Evolutionary conservation across 2,888 invertebrate species (phyloP).

Genomic region (Acronicta psi): DNA sequence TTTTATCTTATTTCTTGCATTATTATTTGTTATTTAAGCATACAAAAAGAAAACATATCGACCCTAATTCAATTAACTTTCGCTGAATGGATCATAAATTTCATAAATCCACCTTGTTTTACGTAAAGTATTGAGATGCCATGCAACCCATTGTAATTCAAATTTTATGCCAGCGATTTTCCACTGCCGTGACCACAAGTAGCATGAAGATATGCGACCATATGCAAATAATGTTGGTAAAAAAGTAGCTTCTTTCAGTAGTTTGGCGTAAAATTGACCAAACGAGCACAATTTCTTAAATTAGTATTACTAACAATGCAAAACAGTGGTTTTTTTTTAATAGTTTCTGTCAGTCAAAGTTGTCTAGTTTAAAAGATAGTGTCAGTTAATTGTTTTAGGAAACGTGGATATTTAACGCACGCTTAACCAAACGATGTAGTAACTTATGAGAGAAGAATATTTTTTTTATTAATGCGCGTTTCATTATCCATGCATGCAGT

Average conservation of each 20-base stretch:
- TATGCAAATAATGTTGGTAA: constrained; percentile 29
- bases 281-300: constrained; percentile 35
- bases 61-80: constrained; percentile 43
- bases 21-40: too few relatives aligned
- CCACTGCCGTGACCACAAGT: constrained; percentile 37
- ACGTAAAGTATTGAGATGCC: constrained; percentile 29
- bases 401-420: too few relatives aligned
- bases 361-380: neutral
- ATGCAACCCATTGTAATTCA: constrained; percentile 38
- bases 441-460: too few relatives aligned
- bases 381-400: neutral
- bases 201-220: constrained; percentile 46
- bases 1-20: too few relatives aligned
- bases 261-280: constrained; percentile 14
- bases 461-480: too few relatives aligned
- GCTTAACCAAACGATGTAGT: too few relatives aligned
- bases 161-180: constrained; percentile 48
- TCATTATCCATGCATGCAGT: too few relatives aligned
- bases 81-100: constrained; percentile 50
- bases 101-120: constrained; percentile 26
- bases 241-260: constrained; percentile 9
- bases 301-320: constrained; percentile 11
- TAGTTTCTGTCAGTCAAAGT: neutral
- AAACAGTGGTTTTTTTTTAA: neutral
- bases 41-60: constrained; percentile 6